Percentiles rank a stretch among this genome's conserved stretches.
These are phyloP conservation scores for Erythrolamprus reginae DNA, from an alignment of 2,113 vertebrate genomes.

Conservation along the genomic window DNA sequence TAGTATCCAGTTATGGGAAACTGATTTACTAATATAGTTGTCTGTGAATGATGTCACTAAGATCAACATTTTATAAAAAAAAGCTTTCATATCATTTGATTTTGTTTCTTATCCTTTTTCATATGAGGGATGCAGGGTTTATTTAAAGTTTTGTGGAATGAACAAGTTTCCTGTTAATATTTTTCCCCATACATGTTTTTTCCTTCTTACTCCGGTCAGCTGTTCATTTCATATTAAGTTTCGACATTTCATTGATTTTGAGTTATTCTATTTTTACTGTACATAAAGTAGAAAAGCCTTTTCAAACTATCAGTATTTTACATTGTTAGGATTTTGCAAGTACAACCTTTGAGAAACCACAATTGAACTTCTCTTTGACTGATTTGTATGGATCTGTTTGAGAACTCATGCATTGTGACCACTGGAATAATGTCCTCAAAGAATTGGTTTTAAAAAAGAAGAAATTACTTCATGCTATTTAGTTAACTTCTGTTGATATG, in stretches of 20 bases:
- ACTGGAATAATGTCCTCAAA: slow-evolving; percentile 14
- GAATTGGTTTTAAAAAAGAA: background rate
- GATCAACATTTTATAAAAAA: background rate
- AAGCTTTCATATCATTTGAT: background rate
- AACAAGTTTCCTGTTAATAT: background rate
- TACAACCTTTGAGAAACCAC: background rate
- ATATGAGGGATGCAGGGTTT: background rate
- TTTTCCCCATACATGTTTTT: background rate
- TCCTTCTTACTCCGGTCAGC: background rate
- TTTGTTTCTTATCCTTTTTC: background rate
- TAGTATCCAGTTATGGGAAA: background rate
- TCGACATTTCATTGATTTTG: slow-evolving; percentile 1
- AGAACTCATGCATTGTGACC: slow-evolving; percentile 4
- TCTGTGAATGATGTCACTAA: background rate
- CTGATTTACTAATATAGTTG: background rate
- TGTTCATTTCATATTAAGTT: background rate
- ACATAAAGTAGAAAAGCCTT: background rate
- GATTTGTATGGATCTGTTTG: slow-evolving; percentile 22
- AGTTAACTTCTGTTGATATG: background rate
- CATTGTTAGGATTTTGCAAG: slow-evolving; percentile 12
- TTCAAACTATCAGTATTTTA: background rate
- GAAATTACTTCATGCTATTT: slow-evolving; percentile 12
- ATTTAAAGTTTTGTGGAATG: background rate
- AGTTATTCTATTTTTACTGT: background rate
- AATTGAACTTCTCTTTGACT: background rate